Conservation (phyloP, 2,888 invertebrate genomes). For the Pyrgus malvae region DNA sequence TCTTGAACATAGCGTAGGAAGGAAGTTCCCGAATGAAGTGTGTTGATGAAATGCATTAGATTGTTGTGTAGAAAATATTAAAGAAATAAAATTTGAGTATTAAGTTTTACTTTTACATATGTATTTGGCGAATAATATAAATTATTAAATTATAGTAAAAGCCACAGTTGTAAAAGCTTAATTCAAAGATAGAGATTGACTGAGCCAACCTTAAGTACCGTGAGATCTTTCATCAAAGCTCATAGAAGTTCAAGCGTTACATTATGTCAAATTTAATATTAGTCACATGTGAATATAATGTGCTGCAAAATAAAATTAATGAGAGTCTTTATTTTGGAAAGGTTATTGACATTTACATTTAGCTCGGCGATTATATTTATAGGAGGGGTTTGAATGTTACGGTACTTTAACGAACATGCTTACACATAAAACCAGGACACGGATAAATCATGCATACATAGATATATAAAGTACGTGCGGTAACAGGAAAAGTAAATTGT, state of each 20-base stretch:
- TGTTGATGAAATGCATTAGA: no score
- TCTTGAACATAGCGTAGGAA: no score
- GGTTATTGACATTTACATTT: conserved; percentile 45
- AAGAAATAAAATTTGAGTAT: no score
- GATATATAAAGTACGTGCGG: neutral
- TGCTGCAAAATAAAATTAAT: conserved; percentile 35
- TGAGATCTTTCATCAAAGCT: neutral
- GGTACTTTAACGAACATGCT: conserved; percentile 26
- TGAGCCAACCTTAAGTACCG: neutral
- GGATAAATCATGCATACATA: neutral
- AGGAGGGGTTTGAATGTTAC: conserved; percentile 28
- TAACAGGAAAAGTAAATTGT: neutral
- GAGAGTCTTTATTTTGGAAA: conserved; percentile 38
- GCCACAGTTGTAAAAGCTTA: no score
- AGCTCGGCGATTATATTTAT: conserved; percentile 31
- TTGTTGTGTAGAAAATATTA: no score
- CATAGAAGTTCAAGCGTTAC: neutral
- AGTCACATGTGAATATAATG: conserved; percentile 34
- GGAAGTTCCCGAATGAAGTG: no score
- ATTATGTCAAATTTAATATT: conserved; percentile 12
- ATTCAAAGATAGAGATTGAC: no score
- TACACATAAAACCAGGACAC: neutral
- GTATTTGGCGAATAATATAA: no score
- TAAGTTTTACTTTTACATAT: no score
- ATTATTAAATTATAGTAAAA: no score